phyloP scores from a whole-genome alignment of 2,888 invertebrate genomes.

The Amiota mariae region DNA sequence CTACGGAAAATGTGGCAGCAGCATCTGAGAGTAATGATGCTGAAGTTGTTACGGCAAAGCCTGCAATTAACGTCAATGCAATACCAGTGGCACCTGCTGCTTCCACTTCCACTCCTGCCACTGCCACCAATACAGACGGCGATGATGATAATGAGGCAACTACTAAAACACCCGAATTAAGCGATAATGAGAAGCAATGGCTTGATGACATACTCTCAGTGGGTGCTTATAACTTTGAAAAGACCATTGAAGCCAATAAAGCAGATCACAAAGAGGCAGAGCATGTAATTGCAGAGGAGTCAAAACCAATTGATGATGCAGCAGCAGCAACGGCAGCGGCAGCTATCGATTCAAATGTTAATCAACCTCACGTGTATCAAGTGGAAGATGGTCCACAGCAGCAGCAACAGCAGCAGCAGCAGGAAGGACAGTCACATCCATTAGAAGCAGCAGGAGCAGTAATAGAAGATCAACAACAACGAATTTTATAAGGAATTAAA shows the following conservation, averaged over 20 bases:
- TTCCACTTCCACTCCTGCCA: conserved; percentile 1
- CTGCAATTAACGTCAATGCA: conserved; percentile 26
- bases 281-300: conserved; percentile 14
- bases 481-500: conserved; percentile 44
- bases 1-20: conserved; percentile 39
- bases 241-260: conserved; percentile 45
- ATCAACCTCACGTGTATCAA: not conserved
- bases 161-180: conserved; percentile 56
- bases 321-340: conserved; percentile 25
- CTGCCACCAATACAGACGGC: conserved; percentile 15
- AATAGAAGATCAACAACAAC: not conserved
- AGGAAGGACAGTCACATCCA: not conserved
- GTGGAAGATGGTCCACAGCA: not conserved
- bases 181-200: conserved; percentile 69
- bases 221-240: conserved; percentile 69
- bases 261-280: conserved; percentile 31
- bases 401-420: not conserved
- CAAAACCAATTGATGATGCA: conserved; percentile 20
- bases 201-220: conserved; percentile 70
- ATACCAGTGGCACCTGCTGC: conserved; percentile 3
- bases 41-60: conserved; percentile 35
- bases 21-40: conserved; percentile 46
- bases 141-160: conserved; percentile 18
- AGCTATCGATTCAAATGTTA: conserved; percentile 27
- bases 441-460: not conserved